Evolutionary conservation across 2,797 vertebrate species (phyloP).

Genomic region (Trachurus trachurus): DNA sequence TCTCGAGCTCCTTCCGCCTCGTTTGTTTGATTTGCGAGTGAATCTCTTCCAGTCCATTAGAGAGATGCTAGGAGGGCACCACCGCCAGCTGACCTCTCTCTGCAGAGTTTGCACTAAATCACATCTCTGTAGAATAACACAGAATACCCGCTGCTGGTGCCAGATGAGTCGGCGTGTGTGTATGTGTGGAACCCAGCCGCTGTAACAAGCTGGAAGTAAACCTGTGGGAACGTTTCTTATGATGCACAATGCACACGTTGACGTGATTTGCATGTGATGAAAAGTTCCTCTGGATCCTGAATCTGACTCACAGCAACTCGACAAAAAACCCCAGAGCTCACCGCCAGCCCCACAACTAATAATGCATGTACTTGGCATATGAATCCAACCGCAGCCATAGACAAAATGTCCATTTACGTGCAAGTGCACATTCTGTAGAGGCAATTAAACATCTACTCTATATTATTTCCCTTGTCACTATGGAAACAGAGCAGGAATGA

Average conservation of each 20-base stretch:
- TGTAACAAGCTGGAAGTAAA: constrained; percentile 13
- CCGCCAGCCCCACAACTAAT: background rate
- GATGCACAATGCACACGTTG: background rate
- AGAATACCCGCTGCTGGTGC: constrained; percentile 25
- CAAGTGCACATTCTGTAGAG: constrained; percentile 13
- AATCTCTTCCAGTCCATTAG: constrained; percentile 80
- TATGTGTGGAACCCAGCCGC: constrained; percentile 1
- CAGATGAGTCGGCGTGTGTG: constrained; percentile 19
- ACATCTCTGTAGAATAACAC: constrained; percentile 61
- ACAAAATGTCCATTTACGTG: constrained; percentile 39
- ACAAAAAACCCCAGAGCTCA: background rate
- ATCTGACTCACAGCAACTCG: background rate
- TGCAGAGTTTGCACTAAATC: constrained; percentile 65
- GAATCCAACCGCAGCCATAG: constrained; percentile 13
- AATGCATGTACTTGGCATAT: background rate
- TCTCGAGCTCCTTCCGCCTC: constrained; percentile 55
- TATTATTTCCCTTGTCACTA: constrained; percentile 41
- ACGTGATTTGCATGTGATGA: constrained; percentile 9
- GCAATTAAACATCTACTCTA: constrained; percentile 51
- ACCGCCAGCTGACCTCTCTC: constrained; percentile 66
- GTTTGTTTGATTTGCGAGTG: constrained; percentile 74
- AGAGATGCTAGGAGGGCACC: constrained; percentile 58
- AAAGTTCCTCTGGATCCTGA: background rate
- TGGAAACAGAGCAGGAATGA: constrained; percentile 57
- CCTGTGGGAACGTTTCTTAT: background rate